Conservation (phyloP, 2,797 vertebrate genomes). For the Pseudochirops corinnae region DNA sequence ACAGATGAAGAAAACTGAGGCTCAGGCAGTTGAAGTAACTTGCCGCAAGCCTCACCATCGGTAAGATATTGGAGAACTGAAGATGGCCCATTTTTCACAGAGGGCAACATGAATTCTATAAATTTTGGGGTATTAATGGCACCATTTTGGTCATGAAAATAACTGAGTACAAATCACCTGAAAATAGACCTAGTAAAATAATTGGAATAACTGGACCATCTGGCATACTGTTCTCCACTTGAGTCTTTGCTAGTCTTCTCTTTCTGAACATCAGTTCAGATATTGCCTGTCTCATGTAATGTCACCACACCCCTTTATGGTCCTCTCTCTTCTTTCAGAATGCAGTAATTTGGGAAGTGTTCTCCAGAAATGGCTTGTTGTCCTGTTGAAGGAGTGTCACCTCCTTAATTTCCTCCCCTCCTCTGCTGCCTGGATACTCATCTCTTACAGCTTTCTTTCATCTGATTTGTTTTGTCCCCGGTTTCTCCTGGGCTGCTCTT, state of each 20-base stretch:
- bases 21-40: not conserved
- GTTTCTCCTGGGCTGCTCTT: not conserved
- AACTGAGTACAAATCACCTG: too few relatives aligned
- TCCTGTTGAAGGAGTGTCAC: not conserved
- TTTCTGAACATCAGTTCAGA: too few relatives aligned
- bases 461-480: not conserved
- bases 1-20: not conserved
- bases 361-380: not conserved
- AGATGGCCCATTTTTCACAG: too few relatives aligned
- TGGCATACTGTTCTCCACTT: too few relatives aligned
- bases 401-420: not conserved
- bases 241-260: too few relatives aligned
- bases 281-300: too few relatives aligned
- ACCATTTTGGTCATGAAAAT: too few relatives aligned
- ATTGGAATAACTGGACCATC: too few relatives aligned
- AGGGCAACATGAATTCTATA: too few relatives aligned
- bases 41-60: not conserved
- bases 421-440: not conserved
- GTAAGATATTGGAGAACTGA: too few relatives aligned
- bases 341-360: not conserved
- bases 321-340: not conserved
- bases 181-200: too few relatives aligned
- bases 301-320: not conserved
- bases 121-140: too few relatives aligned
- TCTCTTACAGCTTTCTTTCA: not conserved